Base-by-base conservation (phyloP, 2,113 vertebrate species). In the Ammodytes dubius region DNA sequence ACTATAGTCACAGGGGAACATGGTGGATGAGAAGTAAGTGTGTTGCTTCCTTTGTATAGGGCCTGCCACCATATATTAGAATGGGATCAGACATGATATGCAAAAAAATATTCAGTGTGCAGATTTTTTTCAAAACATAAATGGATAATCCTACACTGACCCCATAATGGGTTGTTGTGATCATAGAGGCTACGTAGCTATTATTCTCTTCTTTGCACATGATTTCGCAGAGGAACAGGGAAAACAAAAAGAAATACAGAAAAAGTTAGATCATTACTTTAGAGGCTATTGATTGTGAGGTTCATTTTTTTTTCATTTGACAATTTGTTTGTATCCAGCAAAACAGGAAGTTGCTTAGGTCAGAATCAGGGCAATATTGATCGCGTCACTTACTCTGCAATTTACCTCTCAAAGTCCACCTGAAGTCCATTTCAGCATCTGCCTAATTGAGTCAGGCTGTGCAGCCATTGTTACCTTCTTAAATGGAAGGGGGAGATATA, bases 51-150 rank as follows among this genome's bases (percentile, higher is more conserved):
- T 76, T 81, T 81, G 74, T 45, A 66, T 14, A 42, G 37, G 65
- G 53, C 49, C 73, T 65, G 73, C 14, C 12, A 46, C 14, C 49
- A 77, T 63, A 54, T 19, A 70, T 60, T 17, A 59, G 53, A 80
- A 74, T 69, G 71, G 54, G 63, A 50, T 84, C 80, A 89, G 81
- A 69, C n/a, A 63, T 58, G 40, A 72, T 42, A 70, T 77, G 54
- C 10, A 72, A 86, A 81, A 67, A 49, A 35, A 7, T 27, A 27
- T 27, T 27, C 72, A 70, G 54, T 59, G 40, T 39, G 79, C 7
- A 42, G 65, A 74, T 88, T 79, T 84, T 71, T 88, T 79, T 84
- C 53, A 13, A 50, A 67, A 70, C 61, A 79, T 52, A 12, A 76
- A 71, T 59, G 52, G 11, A 14, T 53, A 63, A 80, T 47, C 63